A percentile compares a stretch with the other conserved stretches of the same genome.
These are phyloP conservation scores for Trididemnum miniatum DNA, from an alignment of 23 tunicate species.

Conservation along the genomic window DNA sequence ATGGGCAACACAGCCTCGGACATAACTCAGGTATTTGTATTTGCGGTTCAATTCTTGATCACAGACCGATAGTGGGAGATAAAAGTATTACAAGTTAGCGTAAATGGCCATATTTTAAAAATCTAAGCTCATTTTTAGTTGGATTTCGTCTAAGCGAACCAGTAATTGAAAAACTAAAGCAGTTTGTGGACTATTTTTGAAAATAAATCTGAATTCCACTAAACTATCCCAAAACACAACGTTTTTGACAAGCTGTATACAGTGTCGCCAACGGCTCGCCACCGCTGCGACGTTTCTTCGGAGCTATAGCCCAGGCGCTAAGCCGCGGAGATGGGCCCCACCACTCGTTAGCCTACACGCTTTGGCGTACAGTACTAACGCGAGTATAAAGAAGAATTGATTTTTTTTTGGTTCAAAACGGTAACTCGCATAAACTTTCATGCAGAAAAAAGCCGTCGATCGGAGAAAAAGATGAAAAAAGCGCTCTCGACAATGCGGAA, in stretches of 20 bases:
- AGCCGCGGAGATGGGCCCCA: background rate
- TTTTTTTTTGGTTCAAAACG: background rate
- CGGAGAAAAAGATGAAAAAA: background rate
- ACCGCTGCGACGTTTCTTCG: background rate
- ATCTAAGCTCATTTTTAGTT: too few relatives aligned
- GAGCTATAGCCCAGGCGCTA: background rate
- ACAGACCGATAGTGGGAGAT: too few relatives aligned
- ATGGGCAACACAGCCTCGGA: too few relatives aligned
- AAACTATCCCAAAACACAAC: background rate
- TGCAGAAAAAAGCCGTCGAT: background rate
- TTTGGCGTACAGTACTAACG: background rate
- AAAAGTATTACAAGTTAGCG: too few relatives aligned
- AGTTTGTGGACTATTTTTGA: background rate
- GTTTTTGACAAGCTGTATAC: background rate
- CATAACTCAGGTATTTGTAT: too few relatives aligned
- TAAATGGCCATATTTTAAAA: too few relatives aligned
- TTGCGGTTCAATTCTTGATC: too few relatives aligned
- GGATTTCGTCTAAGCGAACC: too few relatives aligned
- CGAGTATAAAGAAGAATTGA: background rate
- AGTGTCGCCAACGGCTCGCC: background rate
- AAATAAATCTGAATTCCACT: background rate
- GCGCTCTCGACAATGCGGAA: background rate
- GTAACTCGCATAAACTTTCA: background rate
- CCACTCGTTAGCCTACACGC: background rate
- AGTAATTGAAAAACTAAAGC: background rate